Percentiles rank a stretch among this genome's conserved stretches.
These are phyloP conservation scores for Creontiades dilutus DNA, from an alignment of 2,888 invertebrate species.

Conservation along the genomic window DNA sequence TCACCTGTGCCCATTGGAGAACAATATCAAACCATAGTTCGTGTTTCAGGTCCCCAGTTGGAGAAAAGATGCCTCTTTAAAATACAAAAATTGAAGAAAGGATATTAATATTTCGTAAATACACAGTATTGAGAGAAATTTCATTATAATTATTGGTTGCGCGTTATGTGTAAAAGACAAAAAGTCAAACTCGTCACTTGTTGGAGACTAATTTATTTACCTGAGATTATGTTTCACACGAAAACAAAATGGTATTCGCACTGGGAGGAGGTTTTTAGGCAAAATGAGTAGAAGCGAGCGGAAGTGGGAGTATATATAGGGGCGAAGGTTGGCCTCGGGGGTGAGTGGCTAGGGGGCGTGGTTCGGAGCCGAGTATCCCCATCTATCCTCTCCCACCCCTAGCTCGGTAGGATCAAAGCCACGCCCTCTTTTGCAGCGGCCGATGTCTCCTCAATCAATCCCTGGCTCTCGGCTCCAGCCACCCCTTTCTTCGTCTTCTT, in stretches of 20 bases:
- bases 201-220: not conserved
- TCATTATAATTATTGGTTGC: not conserved
- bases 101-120: not conserved
- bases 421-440: conserved; percentile 66
- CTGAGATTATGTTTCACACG: conserved; percentile 6
- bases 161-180: not conserved
- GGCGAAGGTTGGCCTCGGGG: not conserved
- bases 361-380: not conserved
- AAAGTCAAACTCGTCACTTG: not conserved
- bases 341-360: conserved; percentile 34
- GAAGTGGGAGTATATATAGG: conserved; percentile 58
- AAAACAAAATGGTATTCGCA: not conserved
- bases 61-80: not conserved
- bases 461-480: not conserved
- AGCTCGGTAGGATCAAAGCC: conserved; percentile 67
- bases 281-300: conserved; percentile 49
- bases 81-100: not conserved
- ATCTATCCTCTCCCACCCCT: conserved; percentile 23
- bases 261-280: conserved; percentile 8
- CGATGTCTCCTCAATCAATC: conserved; percentile 70
- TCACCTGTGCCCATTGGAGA: conserved; percentile 68
- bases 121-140: not conserved
- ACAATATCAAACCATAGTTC: conserved; percentile 62
- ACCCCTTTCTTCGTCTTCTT: conserved; percentile 51
- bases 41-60: not conserved